These are phyloP conservation scores for Microctenopoma stevenorrisi DNA, from an alignment of 2,797 vertebrate species.

Conservation along the genomic window DNA sequence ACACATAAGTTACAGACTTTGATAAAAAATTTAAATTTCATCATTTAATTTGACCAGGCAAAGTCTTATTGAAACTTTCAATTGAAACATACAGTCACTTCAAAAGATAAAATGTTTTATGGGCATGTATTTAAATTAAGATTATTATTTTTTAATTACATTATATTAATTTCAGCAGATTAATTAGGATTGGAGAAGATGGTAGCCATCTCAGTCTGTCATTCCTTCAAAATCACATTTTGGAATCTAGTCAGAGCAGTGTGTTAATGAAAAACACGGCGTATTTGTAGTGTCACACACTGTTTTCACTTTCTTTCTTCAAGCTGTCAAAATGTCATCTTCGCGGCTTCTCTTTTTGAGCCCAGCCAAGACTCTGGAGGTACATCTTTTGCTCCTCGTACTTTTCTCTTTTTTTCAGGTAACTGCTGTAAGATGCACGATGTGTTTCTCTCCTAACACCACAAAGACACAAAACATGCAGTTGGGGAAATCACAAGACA, in stretches of 20 bases:
- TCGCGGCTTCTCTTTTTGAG: constrained; percentile 34
- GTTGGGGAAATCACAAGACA: constrained; percentile 61
- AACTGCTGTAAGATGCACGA: constrained; percentile 48
- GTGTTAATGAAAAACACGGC: constrained; percentile 35
- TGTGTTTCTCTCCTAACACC: constrained; percentile 49
- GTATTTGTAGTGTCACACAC: constrained; percentile 57
- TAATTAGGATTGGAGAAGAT: constrained; percentile 4
- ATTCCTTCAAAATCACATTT: constrained; percentile 35
- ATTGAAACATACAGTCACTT: neutral
- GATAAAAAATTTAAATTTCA: neutral
- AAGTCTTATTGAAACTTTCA: neutral
- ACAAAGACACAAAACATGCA: constrained; percentile 63
- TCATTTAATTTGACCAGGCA: neutral
- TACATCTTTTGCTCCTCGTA: constrained; percentile 37
- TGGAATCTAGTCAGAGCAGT: constrained; percentile 21
- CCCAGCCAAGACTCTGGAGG: constrained; percentile 38
- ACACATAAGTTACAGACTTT: constrained; percentile 15
- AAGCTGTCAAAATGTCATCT: constrained; percentile 59
- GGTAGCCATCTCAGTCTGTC: constrained; percentile 19
- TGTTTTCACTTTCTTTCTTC: constrained; percentile 55
- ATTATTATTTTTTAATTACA: neutral
- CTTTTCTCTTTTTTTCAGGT: constrained; percentile 40
- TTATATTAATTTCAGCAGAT: neutral
- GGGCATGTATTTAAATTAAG: neutral
- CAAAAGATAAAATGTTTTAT: neutral